A percentile compares a stretch with the other conserved stretches of the same genome.
Conservation (phyloP, 2,797 vertebrate genomes). For the Mycteria americana region DNA sequence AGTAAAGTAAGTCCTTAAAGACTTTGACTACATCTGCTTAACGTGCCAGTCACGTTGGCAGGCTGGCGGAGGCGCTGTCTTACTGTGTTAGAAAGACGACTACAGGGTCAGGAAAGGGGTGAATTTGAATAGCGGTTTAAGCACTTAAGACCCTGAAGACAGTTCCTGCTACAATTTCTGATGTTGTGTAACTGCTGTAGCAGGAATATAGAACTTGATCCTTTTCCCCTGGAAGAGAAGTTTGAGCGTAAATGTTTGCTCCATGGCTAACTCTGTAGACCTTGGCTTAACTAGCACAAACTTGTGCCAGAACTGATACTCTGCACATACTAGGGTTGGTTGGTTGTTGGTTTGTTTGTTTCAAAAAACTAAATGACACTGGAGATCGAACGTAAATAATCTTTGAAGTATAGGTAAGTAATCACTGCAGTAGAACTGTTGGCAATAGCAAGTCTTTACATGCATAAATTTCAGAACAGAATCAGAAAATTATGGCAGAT, state of each 20-base stretch:
- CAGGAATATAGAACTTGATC: not conserved
- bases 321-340: not conserved
- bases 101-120: accelerated
- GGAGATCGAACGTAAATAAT: not conserved
- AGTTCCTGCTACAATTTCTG: not conserved
- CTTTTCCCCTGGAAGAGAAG: not conserved
- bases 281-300: not conserved
- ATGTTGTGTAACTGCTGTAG: not conserved
- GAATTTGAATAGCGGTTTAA: not conserved
- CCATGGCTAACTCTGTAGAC: not conserved
- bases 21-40: not conserved
- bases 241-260: not conserved
- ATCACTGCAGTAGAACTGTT: not conserved
- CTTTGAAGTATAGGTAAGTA: not conserved
- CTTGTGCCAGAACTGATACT: not conserved
- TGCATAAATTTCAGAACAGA: not conserved
- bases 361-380: not conserved
- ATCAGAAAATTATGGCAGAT: not conserved
- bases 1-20: not conserved
- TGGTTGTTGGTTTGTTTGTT: not conserved
- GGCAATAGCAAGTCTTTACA: not conserved
- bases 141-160: not conserved
- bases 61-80: not conserved
- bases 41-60: accelerated
- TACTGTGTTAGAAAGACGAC: not conserved